Conservation (phyloP, 2,113 vertebrate species). For the Poeciliopsis prolifica region DNA sequence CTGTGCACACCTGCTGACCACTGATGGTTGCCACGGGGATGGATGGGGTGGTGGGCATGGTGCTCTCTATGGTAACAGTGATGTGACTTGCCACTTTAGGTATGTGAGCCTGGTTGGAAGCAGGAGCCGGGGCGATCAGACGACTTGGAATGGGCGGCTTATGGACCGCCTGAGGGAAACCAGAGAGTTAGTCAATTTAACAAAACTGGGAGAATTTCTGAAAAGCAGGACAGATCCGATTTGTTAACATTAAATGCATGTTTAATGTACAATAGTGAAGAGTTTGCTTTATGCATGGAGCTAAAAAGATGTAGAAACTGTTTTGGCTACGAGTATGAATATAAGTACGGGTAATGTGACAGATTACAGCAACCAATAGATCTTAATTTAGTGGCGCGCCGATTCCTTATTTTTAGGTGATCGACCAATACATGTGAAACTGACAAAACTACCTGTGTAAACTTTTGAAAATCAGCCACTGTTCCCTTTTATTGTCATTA, state of each 20-base stretch:
- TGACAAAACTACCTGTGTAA: no score
- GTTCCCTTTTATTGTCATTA: no score
- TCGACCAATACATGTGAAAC: no score
- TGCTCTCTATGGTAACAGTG: constrained; percentile 93
- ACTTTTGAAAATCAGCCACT: no score
- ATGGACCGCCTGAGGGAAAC: constrained; percentile 81
- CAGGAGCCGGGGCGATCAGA: constrained; percentile 96
- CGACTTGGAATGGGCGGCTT: constrained; percentile 94
- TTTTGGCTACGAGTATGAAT: no score
- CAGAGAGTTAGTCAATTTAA: background rate
- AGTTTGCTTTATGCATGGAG: background rate
- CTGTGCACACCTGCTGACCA: constrained; percentile 88
- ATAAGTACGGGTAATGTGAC: no score
- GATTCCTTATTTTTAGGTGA: no score
- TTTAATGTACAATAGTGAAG: background rate
- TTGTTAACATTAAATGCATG: background rate
- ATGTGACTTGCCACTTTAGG: constrained; percentile 93
- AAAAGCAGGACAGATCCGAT: background rate
- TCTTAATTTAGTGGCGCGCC: no score
- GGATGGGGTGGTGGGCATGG: constrained; percentile 88
- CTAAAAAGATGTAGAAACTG: background rate
- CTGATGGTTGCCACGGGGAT: constrained; percentile 99
- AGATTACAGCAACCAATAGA: no score
- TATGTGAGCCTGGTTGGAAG: constrained; percentile 85
- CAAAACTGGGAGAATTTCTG: background rate